Percentiles rank a stretch among this genome's conserved stretches.
Evolutionary conservation across 2,113 vertebrate genomes (phyloP).

Genomic region (Corythornis madagascariensis): DNA sequence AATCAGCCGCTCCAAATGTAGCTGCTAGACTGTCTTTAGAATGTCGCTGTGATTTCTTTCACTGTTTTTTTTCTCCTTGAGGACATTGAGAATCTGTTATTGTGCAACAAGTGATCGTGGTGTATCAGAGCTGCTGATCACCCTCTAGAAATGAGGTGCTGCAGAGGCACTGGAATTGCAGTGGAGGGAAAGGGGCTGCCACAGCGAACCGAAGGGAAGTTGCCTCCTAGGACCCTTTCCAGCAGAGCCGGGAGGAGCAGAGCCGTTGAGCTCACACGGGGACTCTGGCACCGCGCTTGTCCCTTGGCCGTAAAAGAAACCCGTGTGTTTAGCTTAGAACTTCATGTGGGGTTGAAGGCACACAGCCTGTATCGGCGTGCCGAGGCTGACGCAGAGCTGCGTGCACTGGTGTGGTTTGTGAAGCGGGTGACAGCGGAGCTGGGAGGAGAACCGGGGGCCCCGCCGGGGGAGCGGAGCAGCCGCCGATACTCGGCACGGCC

Average conservation of each 20-base stretch:
- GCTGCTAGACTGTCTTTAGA: neutral
- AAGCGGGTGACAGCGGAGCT: slow-evolving; percentile 42
- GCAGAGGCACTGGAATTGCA: neutral
- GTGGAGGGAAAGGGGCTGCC: neutral
- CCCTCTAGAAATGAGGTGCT: neutral
- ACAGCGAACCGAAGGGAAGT: neutral
- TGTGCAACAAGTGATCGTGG: neutral
- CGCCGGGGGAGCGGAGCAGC: slow-evolving; percentile 54
- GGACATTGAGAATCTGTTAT: neutral
- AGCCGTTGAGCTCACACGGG: neutral
- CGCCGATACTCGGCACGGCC: neutral
- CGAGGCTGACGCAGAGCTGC: neutral
- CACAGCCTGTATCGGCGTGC: neutral
- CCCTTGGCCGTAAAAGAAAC: neutral
- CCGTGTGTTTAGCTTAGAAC: neutral
- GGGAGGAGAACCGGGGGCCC: slow-evolving; percentile 69
- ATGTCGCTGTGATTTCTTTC: neutral
- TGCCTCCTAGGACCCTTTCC: neutral
- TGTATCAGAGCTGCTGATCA: neutral
- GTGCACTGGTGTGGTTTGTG: neutral
- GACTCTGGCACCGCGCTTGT: neutral
- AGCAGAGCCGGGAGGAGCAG: neutral
- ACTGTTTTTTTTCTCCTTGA: neutral
- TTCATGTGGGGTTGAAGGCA: neutral
- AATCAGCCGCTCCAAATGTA: neutral